Percentiles rank a stretch among this genome's conserved stretches.
Evolutionary conservation across 2,113 vertebrate genomes (phyloP).

Genomic region (Poeciliopsis retropinna): DNA sequence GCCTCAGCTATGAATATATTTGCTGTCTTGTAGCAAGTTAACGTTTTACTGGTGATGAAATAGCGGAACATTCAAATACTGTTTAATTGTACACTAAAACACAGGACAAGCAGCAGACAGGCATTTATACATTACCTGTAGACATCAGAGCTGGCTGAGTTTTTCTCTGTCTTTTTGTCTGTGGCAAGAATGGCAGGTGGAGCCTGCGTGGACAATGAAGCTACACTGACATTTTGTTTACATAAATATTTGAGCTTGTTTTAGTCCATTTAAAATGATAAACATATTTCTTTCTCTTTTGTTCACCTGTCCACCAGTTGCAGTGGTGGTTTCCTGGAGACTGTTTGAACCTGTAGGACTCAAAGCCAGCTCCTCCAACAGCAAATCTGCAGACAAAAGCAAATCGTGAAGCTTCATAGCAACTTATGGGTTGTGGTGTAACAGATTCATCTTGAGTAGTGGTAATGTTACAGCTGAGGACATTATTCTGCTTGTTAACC

Average conservation of each 20-base stretch:
- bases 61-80: no score
- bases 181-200: not conserved
- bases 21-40: no score
- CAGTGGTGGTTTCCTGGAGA: constrained; percentile 4
- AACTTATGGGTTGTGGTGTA: not conserved
- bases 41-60: no score
- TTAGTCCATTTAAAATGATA: not conserved
- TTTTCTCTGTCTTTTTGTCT: constrained; percentile 11
- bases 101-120: not conserved
- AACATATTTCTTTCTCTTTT: not conserved
- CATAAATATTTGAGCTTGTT: not conserved
- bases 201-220: constrained; percentile 26
- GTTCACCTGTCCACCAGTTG: constrained; percentile 29
- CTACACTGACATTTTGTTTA: not conserved
- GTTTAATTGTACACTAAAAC: not conserved
- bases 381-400: constrained; percentile 63
- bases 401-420: constrained; percentile 15
- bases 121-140: constrained; percentile 42
- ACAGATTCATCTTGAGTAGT: not conserved
- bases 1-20: no score
- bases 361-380: constrained; percentile 74
- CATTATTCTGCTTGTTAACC: not conserved
- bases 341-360: constrained; percentile 21
- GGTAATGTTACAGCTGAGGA: not conserved
- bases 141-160: not conserved